A percentile compares a stretch with the other conserved stretches of the same genome.
phyloP scores from a whole-genome alignment of 2,113 vertebrate genomes.

The Gopherus flavomarginatus region DNA sequence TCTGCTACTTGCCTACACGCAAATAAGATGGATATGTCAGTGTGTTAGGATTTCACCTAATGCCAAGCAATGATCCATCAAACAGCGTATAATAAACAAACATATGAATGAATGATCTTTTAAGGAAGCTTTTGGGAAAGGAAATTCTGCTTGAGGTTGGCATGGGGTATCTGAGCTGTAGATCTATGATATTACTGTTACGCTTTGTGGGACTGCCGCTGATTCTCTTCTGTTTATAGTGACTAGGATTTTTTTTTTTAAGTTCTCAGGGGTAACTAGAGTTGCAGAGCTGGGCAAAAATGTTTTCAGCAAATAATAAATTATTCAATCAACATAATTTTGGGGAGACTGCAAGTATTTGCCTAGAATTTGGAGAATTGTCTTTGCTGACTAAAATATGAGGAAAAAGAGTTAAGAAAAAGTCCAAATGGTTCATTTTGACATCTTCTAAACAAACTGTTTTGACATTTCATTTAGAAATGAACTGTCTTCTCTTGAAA shows the following conservation, averaged over 20 bases:
- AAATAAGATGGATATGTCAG: background rate
- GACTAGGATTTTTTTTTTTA: fast-evolving
- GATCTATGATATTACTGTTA: fast-evolving
- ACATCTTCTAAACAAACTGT: background rate
- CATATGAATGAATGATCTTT: background rate
- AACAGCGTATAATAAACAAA: fast-evolving
- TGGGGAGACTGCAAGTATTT: background rate
- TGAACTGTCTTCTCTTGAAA: background rate
- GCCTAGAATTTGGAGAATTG: background rate
- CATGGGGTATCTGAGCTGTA: fast-evolving
- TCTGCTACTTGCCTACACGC: background rate
- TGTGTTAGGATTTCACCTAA: background rate
- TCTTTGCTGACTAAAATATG: background rate
- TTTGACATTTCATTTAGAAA: background rate
- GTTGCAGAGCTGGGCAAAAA: background rate
- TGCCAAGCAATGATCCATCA: background rate
- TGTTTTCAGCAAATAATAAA: background rate
- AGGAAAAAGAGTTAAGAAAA: background rate
- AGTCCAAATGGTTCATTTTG: background rate
- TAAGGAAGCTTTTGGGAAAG: background rate
- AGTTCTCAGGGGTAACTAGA: background rate
- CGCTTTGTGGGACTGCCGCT: background rate
- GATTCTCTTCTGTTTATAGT: fast-evolving
- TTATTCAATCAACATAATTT: background rate
- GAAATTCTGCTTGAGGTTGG: background rate